phyloP scores from a whole-genome alignment of 2,113 vertebrate species.

The Perca schrenkii region DNA sequence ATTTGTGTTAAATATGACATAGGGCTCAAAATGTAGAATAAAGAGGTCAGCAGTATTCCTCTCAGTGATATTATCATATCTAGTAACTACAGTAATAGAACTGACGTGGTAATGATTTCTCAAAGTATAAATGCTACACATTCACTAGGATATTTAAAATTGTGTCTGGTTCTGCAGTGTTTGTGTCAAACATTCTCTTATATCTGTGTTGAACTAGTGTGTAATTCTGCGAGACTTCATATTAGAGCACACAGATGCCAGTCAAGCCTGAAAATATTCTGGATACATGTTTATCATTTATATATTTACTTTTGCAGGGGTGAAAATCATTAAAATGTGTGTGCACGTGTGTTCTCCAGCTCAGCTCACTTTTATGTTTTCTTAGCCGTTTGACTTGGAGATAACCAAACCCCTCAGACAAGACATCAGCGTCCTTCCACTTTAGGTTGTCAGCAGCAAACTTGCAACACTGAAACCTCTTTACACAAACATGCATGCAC shows the following conservation, averaged over 20 bases:
- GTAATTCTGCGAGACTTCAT: neutral
- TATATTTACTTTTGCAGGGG: constrained; percentile 1
- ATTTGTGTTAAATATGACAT: no score
- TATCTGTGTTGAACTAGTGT: neutral
- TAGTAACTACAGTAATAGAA: neutral
- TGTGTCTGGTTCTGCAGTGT: neutral
- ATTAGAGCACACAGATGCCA: neutral
- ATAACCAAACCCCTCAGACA: constrained; percentile 56
- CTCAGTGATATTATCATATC: neutral
- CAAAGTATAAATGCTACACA: neutral
- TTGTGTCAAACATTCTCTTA: neutral
- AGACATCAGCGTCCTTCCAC: constrained; percentile 43
- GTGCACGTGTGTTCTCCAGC: constrained; percentile 6
- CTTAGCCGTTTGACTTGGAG: constrained; percentile 51
- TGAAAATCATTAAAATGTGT: constrained; percentile 36
- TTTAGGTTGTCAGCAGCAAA: constrained; percentile 61
- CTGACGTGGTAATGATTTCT: neutral
- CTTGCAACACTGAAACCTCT: constrained; percentile 52
- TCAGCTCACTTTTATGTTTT: constrained; percentile 54
- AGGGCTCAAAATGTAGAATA: neutral
- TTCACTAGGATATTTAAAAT: neutral
- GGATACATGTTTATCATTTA: neutral
- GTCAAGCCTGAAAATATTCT: constrained; percentile 8
- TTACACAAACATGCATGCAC: constrained; percentile 25
- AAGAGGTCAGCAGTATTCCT: neutral